phyloP scores from a whole-genome alignment of 1,140 invertebrate species.

The Chrysomallon squamiferum region DNA sequence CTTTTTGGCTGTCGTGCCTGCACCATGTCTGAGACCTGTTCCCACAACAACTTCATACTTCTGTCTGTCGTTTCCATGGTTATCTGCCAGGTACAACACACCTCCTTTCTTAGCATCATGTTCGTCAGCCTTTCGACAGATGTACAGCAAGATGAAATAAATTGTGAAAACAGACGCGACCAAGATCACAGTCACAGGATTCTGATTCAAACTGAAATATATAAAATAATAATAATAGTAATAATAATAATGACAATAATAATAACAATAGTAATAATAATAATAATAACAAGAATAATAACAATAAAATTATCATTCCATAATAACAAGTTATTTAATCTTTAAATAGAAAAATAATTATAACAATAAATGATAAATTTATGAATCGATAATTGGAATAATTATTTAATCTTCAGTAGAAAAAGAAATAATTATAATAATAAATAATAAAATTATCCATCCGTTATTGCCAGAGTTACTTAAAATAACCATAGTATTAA shows the following conservation, averaged over 20 bases:
- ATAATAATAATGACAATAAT: background rate
- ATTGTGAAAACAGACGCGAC: conserved; percentile 61
- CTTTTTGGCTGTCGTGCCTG: conserved; percentile 59
- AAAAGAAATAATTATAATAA: conserved; percentile 54
- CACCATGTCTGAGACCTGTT: conserved; percentile 58
- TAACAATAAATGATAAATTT: too few relatives aligned
- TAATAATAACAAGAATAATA: background rate
- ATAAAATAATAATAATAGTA: conserved; percentile 1
- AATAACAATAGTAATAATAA: background rate
- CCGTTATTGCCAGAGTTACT: too few relatives aligned
- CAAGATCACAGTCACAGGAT: conserved; percentile 53
- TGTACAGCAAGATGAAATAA: conserved; percentile 62
- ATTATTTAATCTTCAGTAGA: conserved; percentile 48
- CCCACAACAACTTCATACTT: conserved; percentile 61
- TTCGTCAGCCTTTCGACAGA: conserved; percentile 62
- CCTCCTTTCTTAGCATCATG: conserved; percentile 59
- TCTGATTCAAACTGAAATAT: conserved; percentile 50
- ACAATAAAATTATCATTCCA: background rate
- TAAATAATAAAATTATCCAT: conserved; percentile 44
- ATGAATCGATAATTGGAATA: too few relatives aligned
- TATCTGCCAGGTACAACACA: conserved; percentile 57
- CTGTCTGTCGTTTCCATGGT: conserved; percentile 53
- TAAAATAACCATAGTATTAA: too few relatives aligned
- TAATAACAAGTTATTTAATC: background rate
- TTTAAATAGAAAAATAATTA: background rate